phyloP scores from a whole-genome alignment of 2,113 vertebrate genomes.

The Stegostoma tigrinum region DNA sequence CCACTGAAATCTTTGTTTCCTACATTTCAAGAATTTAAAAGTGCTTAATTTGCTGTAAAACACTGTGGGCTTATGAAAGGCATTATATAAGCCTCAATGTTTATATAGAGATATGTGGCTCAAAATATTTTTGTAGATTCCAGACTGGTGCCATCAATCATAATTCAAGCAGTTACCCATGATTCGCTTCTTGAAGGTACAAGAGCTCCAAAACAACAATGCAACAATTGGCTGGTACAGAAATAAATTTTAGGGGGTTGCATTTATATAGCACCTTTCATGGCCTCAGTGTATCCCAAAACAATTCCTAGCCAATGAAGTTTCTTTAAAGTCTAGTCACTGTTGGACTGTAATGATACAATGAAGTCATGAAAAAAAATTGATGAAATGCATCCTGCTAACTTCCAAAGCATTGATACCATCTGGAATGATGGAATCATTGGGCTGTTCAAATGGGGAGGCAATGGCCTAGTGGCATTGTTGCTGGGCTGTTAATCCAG shows the following conservation, averaged over 20 bases:
- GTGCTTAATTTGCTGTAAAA: background rate
- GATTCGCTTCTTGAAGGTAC: background rate
- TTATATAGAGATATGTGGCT: background rate
- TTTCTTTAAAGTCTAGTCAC: background rate
- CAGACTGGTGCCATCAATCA: background rate
- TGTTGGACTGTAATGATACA: background rate
- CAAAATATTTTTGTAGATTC: background rate
- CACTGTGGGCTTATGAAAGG: background rate
- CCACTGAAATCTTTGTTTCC: no score
- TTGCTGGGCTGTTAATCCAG: no score
- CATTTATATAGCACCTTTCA: background rate
- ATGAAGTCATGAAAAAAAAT: background rate
- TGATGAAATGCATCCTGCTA: background rate
- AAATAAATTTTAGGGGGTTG: background rate
- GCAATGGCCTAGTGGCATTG: no score
- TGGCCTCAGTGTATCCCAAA: background rate
- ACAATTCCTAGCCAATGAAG: background rate
- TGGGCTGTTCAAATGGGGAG: background rate
- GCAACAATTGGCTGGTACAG: background rate
- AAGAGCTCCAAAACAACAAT: background rate
- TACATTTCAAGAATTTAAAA: no score
- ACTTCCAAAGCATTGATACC: background rate
- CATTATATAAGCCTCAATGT: background rate
- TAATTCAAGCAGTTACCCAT: background rate
- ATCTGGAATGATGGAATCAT: background rate